Evolutionary conservation across 2,113 vertebrate genomes (phyloP).

Genomic region (Phalacrocorax aristotelis): DNA sequence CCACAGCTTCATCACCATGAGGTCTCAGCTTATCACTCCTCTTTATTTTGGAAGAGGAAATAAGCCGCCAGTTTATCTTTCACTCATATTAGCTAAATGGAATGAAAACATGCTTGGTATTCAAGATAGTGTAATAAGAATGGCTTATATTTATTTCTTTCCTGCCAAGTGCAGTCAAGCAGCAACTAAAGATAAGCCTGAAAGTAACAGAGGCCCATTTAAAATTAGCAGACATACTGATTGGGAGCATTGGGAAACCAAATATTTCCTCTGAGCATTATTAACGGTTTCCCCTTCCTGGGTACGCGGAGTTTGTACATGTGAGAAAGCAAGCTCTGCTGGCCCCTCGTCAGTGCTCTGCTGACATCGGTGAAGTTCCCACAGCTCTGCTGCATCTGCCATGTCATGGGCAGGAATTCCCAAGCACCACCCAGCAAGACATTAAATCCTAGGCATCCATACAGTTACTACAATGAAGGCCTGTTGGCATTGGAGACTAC

Average conservation of each 20-base stretch:
- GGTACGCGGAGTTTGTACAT: background rate
- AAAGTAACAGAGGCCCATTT: background rate
- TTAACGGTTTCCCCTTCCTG: background rate
- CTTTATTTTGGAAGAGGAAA: background rate
- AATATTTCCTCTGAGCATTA: background rate
- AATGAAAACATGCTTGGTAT: conserved; percentile 13
- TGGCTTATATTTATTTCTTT: background rate
- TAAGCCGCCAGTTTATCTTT: background rate
- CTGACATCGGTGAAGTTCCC: background rate
- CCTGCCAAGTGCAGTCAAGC: background rate
- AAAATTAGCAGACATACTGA: background rate
- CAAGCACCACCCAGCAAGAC: background rate
- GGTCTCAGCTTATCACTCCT: background rate
- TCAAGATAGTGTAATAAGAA: background rate
- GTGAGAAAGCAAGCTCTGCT: background rate
- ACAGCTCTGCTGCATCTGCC: background rate
- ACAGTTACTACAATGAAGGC: background rate
- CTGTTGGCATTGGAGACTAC: background rate
- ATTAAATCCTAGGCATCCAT: background rate
- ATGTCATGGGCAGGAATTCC: rapidly evolving
- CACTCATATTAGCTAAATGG: background rate
- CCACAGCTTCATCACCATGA: background rate
- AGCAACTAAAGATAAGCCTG: conserved; percentile 13
- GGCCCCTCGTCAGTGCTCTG: background rate
- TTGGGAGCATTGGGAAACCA: background rate